Evolutionary conservation across 2,888 invertebrate genomes (phyloP), one percentile per base, ranked within the genome.

Genomic region (Chrysolina haemoptera): DNA sequence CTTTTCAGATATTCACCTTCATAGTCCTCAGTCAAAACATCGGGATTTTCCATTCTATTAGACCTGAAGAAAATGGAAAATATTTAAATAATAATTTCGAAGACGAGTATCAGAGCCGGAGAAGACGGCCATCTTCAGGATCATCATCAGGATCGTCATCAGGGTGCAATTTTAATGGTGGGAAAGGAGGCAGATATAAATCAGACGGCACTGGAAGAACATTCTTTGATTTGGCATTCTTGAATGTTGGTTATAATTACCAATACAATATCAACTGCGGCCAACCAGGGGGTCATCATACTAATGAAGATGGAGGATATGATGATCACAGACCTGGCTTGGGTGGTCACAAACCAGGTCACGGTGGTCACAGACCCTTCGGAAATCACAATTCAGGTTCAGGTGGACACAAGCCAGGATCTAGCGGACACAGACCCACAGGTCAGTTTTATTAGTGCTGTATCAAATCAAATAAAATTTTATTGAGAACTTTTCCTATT

Each of bases 251-350:
- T 68, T 81, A 84, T 70, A 83, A 84, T 75, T 81, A 84, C 68
- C 80, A 83, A 46, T 81, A 83, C 70, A 83, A 84, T 66, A 81
- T 84, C 43, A 80, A 84, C 62, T 84, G 84, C 68, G 81, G 79
- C 1, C 79, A 80, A 8, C 73, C 74, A 40, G 75, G 76, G 14
- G 76, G 69, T 10, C 70, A 75, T 22, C 14, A 73, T 62, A 59
- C 62, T 2, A 63, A 69, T 41, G 71, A 68, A 4, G 35, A 16
- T 11, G 43, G 63, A 62, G 35, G 20, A 1, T 27, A 35, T 14
- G 71, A 71, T n/a, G 68, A 66, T 10, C 73, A 74, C 41, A 73
- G 69, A 27, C 73, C 73, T 43, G 53, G 40, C 62, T 66, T 70
- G 22, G 79, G 70, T 20, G 75, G 71, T 2, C 72, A 79, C 22